These are phyloP conservation scores for Lacerta agilis DNA, from an alignment of 2,797 vertebrate genomes.

Conservation along the genomic window DNA sequence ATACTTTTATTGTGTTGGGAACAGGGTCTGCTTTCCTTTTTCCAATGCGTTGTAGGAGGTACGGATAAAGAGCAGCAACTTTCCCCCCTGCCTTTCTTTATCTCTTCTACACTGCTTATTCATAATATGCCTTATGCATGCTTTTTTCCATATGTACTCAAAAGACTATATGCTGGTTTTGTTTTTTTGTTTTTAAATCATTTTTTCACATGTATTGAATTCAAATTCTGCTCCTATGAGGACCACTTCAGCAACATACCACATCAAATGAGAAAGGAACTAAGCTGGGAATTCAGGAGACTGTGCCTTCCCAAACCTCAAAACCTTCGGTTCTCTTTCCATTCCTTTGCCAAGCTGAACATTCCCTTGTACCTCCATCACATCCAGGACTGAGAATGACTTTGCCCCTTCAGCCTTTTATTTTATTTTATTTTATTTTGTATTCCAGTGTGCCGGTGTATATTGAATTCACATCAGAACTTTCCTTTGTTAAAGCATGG, in stretches of 20 bases:
- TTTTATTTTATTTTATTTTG: no score
- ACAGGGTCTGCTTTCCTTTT: not conserved
- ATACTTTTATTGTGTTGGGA: not conserved
- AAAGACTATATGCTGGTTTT: not conserved
- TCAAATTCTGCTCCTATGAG: not conserved
- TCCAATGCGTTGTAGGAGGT: not conserved
- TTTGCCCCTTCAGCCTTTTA: not conserved
- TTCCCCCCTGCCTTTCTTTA: not conserved
- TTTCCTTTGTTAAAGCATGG: conserved; percentile 6
- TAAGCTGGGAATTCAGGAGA: not conserved
- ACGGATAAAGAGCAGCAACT: not conserved
- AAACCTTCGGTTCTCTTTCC: not conserved
- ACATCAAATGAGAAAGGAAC: not conserved
- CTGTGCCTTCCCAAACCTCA: not conserved
- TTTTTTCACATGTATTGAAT: not conserved
- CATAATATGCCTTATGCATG: not conserved
- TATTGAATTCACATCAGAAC: not conserved
- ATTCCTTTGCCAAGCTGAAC: not conserved
- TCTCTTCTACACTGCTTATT: not conserved
- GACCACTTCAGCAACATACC: not conserved
- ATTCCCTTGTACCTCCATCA: not conserved
- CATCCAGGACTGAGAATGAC: not conserved
- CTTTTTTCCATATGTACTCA: not conserved
- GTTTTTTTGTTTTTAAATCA: not conserved
- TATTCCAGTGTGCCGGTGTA: not conserved